Evolutionary conservation across 2,797 vertebrate genomes (phyloP).

Genomic region (Platalea minor): DNA sequence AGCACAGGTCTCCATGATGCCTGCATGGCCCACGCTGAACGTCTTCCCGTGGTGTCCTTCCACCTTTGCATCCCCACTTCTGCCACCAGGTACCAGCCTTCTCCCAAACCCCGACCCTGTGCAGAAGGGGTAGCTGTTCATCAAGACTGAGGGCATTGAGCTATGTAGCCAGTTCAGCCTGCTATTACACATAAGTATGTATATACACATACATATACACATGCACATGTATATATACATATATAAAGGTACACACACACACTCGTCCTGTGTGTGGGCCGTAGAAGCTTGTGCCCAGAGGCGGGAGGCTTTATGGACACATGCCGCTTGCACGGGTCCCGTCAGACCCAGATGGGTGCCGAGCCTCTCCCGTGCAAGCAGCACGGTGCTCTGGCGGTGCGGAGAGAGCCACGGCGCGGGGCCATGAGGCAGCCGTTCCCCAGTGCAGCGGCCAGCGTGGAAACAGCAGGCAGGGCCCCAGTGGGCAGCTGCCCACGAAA

Average conservation of each 20-base stretch:
- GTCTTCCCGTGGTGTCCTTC: neutral
- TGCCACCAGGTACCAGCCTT: neutral
- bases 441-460: rapidly evolving
- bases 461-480: neutral
- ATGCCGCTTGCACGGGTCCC: rapidly evolving
- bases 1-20: neutral
- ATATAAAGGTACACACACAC: rapidly evolving
- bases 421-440: neutral
- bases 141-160: neutral
- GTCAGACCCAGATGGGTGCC: rapidly evolving
- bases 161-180: neutral
- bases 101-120: neutral
- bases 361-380: rapidly evolving
- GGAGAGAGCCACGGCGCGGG: neutral
- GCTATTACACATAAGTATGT: rapidly evolving
- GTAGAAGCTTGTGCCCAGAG: neutral
- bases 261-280: neutral
- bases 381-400: rapidly evolving
- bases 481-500: neutral
- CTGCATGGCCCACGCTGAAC: rapidly evolving
- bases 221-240: rapidly evolving
- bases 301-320: neutral
- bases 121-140: neutral
- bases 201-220: rapidly evolving
- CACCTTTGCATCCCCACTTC: neutral